phyloP scores from a whole-genome alignment of 2,113 vertebrate genomes.

The Paraplagusia blochii region DNA sequence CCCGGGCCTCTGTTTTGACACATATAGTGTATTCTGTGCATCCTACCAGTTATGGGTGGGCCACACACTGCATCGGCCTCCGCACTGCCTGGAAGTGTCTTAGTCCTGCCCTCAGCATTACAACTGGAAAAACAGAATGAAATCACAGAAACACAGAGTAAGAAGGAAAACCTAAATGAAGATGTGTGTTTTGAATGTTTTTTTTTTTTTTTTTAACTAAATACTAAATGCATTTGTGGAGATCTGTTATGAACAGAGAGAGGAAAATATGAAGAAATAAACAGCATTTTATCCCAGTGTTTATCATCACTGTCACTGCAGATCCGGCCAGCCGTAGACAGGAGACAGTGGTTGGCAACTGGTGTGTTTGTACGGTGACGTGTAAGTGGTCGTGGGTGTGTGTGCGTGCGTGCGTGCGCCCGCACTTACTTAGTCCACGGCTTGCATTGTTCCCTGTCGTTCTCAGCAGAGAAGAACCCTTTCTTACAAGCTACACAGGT shows the following conservation, averaged over 20 bases:
- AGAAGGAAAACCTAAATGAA: neutral
- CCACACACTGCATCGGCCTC: conserved; percentile 67
- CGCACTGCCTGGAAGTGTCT: conserved; percentile 58
- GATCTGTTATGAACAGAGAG: conserved; percentile 4
- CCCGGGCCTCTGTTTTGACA: neutral
- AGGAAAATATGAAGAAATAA: conserved; percentile 6
- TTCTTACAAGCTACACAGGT: conserved; percentile 70
- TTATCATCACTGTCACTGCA: conserved; percentile 7
- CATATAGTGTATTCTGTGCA: neutral
- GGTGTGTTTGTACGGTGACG: neutral
- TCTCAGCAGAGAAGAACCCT: conserved; percentile 82
- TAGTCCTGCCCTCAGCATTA: conserved; percentile 66
- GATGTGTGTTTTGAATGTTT: neutral
- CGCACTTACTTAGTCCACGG: conserved; percentile 90
- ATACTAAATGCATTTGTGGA: neutral
- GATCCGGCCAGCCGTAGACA: conserved; percentile 12
- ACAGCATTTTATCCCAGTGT: neutral
- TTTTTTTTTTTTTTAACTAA: conserved; percentile 1
- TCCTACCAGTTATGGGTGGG: conserved; percentile 54
- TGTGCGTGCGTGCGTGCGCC: neutral
- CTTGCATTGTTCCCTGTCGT: conserved; percentile 78
- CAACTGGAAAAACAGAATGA: conserved; percentile 61
- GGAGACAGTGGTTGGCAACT: conserved; percentile 1
- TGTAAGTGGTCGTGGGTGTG: neutral
- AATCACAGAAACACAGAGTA: conserved; percentile 15